These are phyloP conservation scores for Sminthurides aquaticus DNA, from an alignment of 2,888 invertebrate genomes.

Conservation along the genomic window DNA sequence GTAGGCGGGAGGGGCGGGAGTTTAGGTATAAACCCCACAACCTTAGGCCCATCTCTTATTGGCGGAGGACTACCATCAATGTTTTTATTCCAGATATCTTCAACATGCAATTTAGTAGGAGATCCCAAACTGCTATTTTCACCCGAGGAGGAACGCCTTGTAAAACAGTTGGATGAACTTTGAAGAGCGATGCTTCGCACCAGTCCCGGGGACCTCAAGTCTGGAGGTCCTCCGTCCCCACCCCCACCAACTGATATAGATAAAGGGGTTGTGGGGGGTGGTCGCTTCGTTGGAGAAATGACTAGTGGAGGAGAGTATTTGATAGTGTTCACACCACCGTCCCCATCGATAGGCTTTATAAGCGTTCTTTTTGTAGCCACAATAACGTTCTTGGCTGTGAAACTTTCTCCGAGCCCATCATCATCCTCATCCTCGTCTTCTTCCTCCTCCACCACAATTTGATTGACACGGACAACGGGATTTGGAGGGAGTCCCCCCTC, in stretches of 20 bases:
- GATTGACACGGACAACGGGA: conserved; percentile 25
- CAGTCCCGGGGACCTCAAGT: neutral
- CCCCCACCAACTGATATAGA: too few species aligned
- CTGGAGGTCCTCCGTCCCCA: too few species aligned
- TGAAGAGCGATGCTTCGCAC: neutral
- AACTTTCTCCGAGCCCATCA: neutral
- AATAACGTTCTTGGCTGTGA: conserved; percentile 16
- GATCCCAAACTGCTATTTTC: conserved; percentile 5
- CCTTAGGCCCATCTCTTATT: conserved; percentile 10
- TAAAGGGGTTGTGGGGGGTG: too few species aligned
- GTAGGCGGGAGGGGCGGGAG: conserved; percentile 6
- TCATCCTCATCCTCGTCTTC: conserved; percentile 18
- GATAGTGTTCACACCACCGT: neutral
- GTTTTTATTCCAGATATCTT: conserved; percentile 25
- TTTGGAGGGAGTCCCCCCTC: conserved; percentile 7
- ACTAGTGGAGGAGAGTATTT: neutral
- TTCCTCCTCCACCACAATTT: conserved; percentile 31
- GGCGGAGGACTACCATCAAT: conserved; percentile 17
- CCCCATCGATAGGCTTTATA: conserved; percentile 31
- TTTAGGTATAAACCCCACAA: conserved; percentile 19
- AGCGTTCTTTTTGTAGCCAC: conserved; percentile 37
- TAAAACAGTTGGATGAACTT: neutral
- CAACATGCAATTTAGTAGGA: conserved; percentile 9
- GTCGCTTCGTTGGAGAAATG: too few species aligned
- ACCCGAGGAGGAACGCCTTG: neutral